phyloP scores from a whole-genome alignment of 2,888 invertebrate genomes.

The Perithous albicinctus region DNA sequence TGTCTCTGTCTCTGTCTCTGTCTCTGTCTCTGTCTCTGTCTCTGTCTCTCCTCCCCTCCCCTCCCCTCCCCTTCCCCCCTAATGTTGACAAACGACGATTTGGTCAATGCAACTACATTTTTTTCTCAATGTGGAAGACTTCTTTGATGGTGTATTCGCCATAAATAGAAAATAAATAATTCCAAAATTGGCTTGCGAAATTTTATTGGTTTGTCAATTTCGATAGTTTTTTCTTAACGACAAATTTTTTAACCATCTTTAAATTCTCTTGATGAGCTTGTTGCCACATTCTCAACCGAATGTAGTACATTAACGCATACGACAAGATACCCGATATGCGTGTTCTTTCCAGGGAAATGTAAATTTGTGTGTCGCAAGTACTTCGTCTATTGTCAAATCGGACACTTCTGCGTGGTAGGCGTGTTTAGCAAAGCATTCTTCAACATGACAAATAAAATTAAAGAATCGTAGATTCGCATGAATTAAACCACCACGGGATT shows the following conservation, averaged over 20 bases:
- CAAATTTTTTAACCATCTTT: too few relatives aligned
- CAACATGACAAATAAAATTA: conserved; percentile 14
- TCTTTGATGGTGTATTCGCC: neutral
- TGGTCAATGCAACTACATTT: neutral
- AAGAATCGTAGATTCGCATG: conserved; percentile 25
- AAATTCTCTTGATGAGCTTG: conserved; percentile 32
- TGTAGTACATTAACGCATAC: conserved; percentile 10
- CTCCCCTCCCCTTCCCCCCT: too few relatives aligned
- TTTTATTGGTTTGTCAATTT: conserved; percentile 37
- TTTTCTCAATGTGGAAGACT: too few relatives aligned
- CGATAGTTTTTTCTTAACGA: conserved; percentile 15
- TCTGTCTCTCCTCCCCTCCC: too few relatives aligned
- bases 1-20: too few relatives aligned
- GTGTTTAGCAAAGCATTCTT: conserved; percentile 43
- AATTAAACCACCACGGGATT: too few relatives aligned
- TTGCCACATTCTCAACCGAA: conserved; percentile 35
- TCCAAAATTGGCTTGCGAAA: neutral
- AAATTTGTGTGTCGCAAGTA: too few relatives aligned
- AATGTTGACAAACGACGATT: neutral
- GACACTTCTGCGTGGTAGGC: conserved; percentile 23
- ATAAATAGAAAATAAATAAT: neutral
- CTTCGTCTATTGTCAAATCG: conserved; percentile 47
- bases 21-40: too few relatives aligned
- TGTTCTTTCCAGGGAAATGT: conserved; percentile 9
- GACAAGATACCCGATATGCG: conserved; percentile 16